These are phyloP conservation scores for Brachyalestes nurse DNA, from an alignment of 2,797 vertebrate genomes.

Conservation along the genomic window DNA sequence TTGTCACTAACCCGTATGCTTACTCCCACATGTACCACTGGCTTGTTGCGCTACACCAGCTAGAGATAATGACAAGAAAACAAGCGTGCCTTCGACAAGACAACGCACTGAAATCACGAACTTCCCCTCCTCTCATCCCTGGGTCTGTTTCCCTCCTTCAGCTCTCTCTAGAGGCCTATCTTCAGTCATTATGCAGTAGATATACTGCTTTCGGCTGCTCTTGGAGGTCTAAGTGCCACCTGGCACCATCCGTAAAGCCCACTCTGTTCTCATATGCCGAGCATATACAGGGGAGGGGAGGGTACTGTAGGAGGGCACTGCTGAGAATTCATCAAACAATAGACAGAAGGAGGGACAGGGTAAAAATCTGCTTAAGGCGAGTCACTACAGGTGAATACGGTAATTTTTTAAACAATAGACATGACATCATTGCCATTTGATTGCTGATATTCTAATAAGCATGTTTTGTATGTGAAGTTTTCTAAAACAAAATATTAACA, in stretches of 20 bases:
- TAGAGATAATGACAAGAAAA: slow-evolving; percentile 57
- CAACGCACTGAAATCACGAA: slow-evolving; percentile 49
- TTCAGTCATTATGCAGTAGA: slow-evolving; percentile 45
- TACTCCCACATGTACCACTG: slow-evolving; percentile 57
- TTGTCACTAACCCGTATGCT: slow-evolving; percentile 42
- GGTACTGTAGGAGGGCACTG: slow-evolving; percentile 29
- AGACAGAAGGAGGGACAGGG: slow-evolving; percentile 29
- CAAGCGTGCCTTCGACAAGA: slow-evolving; percentile 52
- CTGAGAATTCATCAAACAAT: slow-evolving; percentile 44
- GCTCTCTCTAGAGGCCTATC: slow-evolving; percentile 43
- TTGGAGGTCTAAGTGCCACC: slow-evolving; percentile 57
- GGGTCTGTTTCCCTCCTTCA: slow-evolving; percentile 43
- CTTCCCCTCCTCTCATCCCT: slow-evolving; percentile 22
- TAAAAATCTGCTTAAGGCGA: slow-evolving; percentile 7
- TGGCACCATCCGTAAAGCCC: slow-evolving; percentile 53
- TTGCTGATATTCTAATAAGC: too few relatives aligned
- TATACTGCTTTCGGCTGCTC: slow-evolving; percentile 50
- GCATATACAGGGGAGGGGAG: slow-evolving; percentile 36
- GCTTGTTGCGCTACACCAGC: slow-evolving; percentile 51
- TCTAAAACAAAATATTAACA: too few relatives aligned
- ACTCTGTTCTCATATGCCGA: slow-evolving; percentile 49
- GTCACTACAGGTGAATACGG: too few relatives aligned
- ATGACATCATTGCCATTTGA: too few relatives aligned
- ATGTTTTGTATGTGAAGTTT: too few relatives aligned
- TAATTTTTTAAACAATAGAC: too few relatives aligned